Base-by-base conservation (phyloP, 2,888 invertebrate genomes). In the Petrolisthes cinctipes region DNA sequence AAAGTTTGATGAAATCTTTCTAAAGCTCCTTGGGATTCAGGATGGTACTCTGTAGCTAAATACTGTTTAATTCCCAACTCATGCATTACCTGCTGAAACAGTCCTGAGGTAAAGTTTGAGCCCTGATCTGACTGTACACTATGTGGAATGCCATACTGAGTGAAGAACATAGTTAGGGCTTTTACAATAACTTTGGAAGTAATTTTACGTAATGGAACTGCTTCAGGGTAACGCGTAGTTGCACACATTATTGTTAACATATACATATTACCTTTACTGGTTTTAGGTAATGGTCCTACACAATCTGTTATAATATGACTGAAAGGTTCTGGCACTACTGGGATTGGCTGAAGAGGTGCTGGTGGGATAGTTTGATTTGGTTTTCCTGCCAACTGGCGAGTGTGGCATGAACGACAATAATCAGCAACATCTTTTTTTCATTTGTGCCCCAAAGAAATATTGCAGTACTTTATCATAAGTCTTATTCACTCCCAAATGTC, bases 111-210 rank as follows among this genome's bases (percentile, higher is more conserved):
- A 56, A 83, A 83, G 57, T 83, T 83, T 17, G 56, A 73, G 0
- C 83, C 73, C 66, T 78, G 76, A 20, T 84, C 78, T 61, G 84
- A 84, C 66, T 84, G 84, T 37, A 84, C 84, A 3, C 3, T n/a
- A 5, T 23, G 4, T 2, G 78, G 57, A 20, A 84, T 5, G 14
- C 76, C 84, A 11, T 54, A 53, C 1, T 78, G 84, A 17, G 66
- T 76, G 51, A 78, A 84, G 23, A 76, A 76, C 14, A 14, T 83
- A 51, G 54, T 83, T 0, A 83, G 54, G 73, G 83, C 83, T 56
- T 53, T 68, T 3, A 83, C 76, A 9, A 83, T 61, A 57, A 76
- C 76, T 23, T 83, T 83, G 0, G 83, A 53, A 53, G 57, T 75
- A 5, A 76, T 76, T 7, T 23, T n/a, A 5, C 56, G 4, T 0